A percentile compares a stretch with the other conserved stretches of the same genome.
Evolutionary conservation across 2,888 invertebrate species (phyloP).

Genomic region (Drosophila sordidula): DNA sequence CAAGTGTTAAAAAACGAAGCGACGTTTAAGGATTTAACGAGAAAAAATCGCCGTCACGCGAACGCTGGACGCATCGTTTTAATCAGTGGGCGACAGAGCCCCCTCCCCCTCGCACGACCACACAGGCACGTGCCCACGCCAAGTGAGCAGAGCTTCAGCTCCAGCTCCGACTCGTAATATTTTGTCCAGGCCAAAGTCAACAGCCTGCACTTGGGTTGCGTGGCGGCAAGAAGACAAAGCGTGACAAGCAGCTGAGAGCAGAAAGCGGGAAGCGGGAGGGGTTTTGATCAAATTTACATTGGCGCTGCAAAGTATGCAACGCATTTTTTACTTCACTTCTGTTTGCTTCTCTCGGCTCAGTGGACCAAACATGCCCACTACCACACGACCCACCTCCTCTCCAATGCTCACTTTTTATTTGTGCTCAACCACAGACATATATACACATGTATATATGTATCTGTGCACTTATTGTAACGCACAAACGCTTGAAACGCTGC

Average conservation of each 20-base stretch:
- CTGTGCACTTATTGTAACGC: too few species aligned
- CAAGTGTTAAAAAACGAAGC: constrained; percentile 58
- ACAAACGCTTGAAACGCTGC: neutral
- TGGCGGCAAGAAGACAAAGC: constrained; percentile 54
- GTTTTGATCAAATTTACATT: constrained; percentile 66
- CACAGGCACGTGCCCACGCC: constrained; percentile 50
- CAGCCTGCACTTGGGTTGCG: constrained; percentile 54
- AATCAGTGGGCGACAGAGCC: constrained; percentile 67
- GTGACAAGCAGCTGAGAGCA: constrained; percentile 2
- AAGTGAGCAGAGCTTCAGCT: constrained; percentile 16
- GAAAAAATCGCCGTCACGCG: constrained; percentile 74
- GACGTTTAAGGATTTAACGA: constrained; percentile 79
- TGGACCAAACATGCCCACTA: constrained; percentile 33
- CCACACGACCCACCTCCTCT: constrained; percentile 4
- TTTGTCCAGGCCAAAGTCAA: constrained; percentile 73
- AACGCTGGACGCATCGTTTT: constrained; percentile 65
- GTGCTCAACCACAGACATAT: constrained; percentile 7
- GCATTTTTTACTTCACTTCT: constrained; percentile 72
- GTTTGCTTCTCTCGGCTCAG: constrained; percentile 60
- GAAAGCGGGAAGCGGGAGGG: neutral
- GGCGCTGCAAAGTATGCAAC: constrained; percentile 71
- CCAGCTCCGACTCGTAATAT: constrained; percentile 58
- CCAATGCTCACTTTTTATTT: constrained; percentile 87
- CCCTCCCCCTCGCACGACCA: constrained; percentile 3
- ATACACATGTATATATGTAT: neutral